These are phyloP conservation scores for Tapirus indicus DNA, from an alignment of 2,797 vertebrate species.

Conservation along the genomic window DNA sequence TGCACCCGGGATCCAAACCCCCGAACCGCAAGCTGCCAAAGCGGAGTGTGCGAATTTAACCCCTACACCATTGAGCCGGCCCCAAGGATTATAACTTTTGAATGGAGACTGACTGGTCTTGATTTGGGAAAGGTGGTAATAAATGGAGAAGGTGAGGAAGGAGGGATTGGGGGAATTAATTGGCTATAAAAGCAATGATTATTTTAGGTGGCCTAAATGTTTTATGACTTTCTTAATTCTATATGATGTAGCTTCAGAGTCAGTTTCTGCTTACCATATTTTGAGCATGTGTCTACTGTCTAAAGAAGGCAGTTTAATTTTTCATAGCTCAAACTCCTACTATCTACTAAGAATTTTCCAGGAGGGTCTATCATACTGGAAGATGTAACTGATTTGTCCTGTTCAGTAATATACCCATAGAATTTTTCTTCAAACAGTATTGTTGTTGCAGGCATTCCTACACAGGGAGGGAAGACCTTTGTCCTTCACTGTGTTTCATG, in stretches of 20 bases:
- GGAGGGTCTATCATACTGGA: not conserved
- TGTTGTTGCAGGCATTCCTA: not conserved
- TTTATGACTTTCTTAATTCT: slow-evolving; percentile 4
- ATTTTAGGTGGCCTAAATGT: not conserved
- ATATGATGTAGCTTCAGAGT: not conserved
- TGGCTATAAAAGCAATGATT: not conserved
- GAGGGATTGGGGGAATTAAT: not conserved
- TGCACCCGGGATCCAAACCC: too few relatives aligned
- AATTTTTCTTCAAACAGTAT: not conserved
- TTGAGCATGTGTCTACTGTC: slow-evolving; percentile 5
- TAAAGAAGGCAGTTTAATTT: slow-evolving; percentile 2
- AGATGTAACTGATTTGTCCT: not conserved
- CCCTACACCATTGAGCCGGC: not conserved
- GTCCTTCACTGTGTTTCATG: slow-evolving; percentile 19
- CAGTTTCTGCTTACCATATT: not conserved
- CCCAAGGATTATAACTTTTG: slow-evolving; percentile 8
- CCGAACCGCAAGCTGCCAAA: too few relatives aligned
- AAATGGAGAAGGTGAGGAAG: not conserved
- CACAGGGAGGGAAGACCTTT: slow-evolving; percentile 65
- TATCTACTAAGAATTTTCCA: not conserved
- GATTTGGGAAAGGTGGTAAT: not conserved
- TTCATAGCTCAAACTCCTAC: not conserved
- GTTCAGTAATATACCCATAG: not conserved
- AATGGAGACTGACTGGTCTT: not conserved
- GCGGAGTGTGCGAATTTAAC: too few relatives aligned